Conservation (phyloP, 2,888 invertebrate species). For the Orthosia gracilis region DNA sequence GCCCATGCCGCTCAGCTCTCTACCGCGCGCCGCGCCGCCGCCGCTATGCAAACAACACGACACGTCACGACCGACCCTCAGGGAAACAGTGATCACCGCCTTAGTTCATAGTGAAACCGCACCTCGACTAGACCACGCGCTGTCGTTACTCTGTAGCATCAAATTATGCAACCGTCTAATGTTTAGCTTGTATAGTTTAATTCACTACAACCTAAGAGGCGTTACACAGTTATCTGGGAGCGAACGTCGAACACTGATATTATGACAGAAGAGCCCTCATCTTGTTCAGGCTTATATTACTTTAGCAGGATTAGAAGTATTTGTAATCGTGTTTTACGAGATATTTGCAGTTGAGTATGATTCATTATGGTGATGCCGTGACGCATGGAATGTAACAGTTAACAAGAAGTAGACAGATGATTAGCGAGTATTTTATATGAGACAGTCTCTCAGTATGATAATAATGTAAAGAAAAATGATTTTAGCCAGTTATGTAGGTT, state of each 20-base stretch:
- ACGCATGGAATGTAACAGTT: constrained; percentile 38
- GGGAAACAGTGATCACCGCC: constrained; percentile 62
- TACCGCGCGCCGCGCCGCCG: constrained; percentile 83
- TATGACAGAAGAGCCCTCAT: constrained; percentile 51
- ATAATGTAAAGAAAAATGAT: not conserved
- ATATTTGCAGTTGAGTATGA: constrained; percentile 35
- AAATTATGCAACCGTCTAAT: constrained; percentile 33
- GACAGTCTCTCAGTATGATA: constrained; percentile 5
- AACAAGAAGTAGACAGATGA: constrained; percentile 56
- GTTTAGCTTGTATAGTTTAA: constrained; percentile 29
- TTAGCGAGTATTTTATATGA: not conserved
- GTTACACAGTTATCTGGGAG: constrained; percentile 72
- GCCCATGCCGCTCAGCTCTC: constrained; percentile 79
- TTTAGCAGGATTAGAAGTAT: constrained; percentile 55
- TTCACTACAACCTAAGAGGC: constrained; percentile 78
- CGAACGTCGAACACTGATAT: constrained; percentile 60
- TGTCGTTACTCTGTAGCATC: constrained; percentile 17
- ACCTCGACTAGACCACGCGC: constrained; percentile 41
- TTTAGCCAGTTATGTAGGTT: not conserved
- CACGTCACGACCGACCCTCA: constrained; percentile 62
- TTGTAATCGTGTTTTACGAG: constrained; percentile 36
- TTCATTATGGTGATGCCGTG: constrained; percentile 26
- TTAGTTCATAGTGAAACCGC: constrained; percentile 73
- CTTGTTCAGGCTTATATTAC: constrained; percentile 49
- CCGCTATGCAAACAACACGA: constrained; percentile 78